Percentiles rank a stretch among this genome's conserved stretches.
Evolutionary conservation across 2,888 invertebrate genomes (phyloP).

Genomic region (Clunio marinus): DNA sequence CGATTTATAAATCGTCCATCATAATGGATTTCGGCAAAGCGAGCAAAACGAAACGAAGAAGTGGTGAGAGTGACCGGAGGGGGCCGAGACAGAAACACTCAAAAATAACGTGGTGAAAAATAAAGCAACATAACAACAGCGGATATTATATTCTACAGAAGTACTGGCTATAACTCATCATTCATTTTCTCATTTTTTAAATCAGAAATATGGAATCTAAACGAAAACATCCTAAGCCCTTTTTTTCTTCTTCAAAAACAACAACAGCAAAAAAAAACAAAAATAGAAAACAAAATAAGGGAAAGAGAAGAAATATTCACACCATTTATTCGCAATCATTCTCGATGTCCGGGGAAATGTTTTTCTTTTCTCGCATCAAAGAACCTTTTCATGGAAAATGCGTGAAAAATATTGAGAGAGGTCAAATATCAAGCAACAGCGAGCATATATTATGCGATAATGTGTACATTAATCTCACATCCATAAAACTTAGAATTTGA

Average conservation of each 20-base stretch:
- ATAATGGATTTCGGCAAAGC: not conserved
- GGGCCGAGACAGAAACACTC: not conserved
- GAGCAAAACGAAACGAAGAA: not conserved
- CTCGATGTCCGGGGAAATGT: no score
- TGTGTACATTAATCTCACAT: slow-evolving; percentile 16
- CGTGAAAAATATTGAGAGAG: not conserved
- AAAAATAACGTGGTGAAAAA: not conserved
- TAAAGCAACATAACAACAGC: not conserved
- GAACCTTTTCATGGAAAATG: not conserved
- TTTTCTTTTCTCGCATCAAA: not conserved
- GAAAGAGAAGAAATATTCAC: slow-evolving; percentile 18
- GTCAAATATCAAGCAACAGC: not conserved
- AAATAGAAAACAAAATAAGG: not conserved
- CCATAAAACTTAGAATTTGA: not conserved
- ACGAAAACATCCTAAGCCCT: slow-evolving; percentile 10
- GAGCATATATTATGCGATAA: not conserved
- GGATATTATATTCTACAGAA: slow-evolving; percentile 15
- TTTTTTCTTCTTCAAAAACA: not conserved
- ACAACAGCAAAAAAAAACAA: not conserved
- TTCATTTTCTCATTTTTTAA: slow-evolving; percentile 31
- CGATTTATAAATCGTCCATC: slow-evolving; percentile 24
- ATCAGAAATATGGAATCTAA: slow-evolving; percentile 4
- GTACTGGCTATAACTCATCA: slow-evolving; percentile 32
- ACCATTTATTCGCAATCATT: slow-evolving; percentile 25
- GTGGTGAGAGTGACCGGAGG: not conserved